phyloP scores from a whole-genome alignment of 92 coral and sea anemone species.

The Porites divaricata region DNA sequence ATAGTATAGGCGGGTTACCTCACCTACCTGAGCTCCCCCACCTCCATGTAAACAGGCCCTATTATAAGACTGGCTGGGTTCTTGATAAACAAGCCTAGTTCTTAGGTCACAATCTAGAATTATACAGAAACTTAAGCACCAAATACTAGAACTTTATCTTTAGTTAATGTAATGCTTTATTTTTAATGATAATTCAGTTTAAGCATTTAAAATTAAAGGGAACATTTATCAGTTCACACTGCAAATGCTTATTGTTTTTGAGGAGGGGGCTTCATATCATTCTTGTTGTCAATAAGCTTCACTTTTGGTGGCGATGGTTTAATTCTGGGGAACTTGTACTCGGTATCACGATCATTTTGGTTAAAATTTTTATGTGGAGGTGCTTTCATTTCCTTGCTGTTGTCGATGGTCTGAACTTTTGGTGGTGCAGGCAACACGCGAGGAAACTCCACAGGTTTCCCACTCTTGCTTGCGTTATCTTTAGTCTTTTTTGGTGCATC shows the following conservation, averaged over 20 bases:
- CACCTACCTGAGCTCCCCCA: too few species aligned
- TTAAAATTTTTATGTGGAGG: constrained; percentile 9
- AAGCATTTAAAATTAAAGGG: too few species aligned
- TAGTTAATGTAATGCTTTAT: too few species aligned
- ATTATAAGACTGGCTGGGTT: too few species aligned
- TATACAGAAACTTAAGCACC: too few species aligned
- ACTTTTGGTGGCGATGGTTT: background rate
- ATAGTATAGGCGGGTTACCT: too few species aligned
- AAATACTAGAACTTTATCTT: too few species aligned
- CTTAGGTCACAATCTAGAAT: too few species aligned
- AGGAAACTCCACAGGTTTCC: constrained; percentile 8
- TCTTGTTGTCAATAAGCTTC: background rate
- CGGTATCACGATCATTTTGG: background rate
- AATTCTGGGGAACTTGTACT: background rate
- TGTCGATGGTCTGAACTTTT: constrained; percentile 15
- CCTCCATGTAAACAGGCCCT: too few species aligned
- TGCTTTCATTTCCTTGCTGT: constrained; percentile 21
- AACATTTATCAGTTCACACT: too few species aligned
- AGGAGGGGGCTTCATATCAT: constrained; percentile 5
- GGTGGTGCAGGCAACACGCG: constrained; percentile 18
- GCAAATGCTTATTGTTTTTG: background rate
- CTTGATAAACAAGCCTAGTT: too few species aligned
- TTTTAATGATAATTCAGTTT: too few species aligned
- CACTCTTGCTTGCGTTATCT: background rate
- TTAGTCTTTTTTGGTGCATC: constrained; percentile 1